Conservation (phyloP, 1,140 invertebrate genomes). For the Lepeophtheirus salmonis region DNA sequence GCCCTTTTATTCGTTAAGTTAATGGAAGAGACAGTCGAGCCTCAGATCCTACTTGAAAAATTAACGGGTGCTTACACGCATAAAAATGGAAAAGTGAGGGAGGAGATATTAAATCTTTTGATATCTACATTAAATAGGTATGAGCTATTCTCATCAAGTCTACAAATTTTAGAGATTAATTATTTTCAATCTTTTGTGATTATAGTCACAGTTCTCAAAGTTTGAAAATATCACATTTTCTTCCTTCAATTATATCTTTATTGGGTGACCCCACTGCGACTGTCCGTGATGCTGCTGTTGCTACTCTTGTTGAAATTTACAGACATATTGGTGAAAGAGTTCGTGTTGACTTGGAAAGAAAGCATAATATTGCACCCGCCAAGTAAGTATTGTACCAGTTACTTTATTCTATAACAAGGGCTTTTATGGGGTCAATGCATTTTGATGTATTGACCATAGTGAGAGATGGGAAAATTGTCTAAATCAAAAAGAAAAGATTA, state of each 20-base stretch:
- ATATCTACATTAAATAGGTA: slow-evolving; percentile 61
- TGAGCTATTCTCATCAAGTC: no score
- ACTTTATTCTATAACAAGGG: no score
- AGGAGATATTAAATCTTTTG: slow-evolving; percentile 56
- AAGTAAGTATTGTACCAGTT: no score
- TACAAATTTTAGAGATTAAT: slow-evolving; percentile 1
- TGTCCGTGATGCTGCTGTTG: slow-evolving; percentile 65
- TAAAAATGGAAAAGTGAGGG: slow-evolving; percentile 65
- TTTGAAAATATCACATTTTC: slow-evolving; percentile 54
- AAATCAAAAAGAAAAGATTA: no score
- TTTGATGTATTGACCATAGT: no score
- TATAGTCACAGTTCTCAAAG: slow-evolving; percentile 60
- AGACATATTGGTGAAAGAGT: slow-evolving; percentile 78
- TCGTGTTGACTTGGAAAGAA: slow-evolving; percentile 55
- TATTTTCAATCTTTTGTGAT: slow-evolving; percentile 22
- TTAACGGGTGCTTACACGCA: slow-evolving; percentile 51
- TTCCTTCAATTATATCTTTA: slow-evolving; percentile 59
- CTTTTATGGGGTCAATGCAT: no score
- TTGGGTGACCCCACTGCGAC: slow-evolving; percentile 70
- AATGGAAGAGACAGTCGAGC: slow-evolving; percentile 50
- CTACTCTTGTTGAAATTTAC: slow-evolving; percentile 70
- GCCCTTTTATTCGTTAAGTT: slow-evolving; percentile 55
- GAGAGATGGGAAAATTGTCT: no score
- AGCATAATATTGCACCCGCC: slow-evolving; percentile 49
- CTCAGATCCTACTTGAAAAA: slow-evolving; percentile 58